phyloP scores from a whole-genome alignment of 2,113 vertebrate species.

The Scortum barcoo region DNA sequence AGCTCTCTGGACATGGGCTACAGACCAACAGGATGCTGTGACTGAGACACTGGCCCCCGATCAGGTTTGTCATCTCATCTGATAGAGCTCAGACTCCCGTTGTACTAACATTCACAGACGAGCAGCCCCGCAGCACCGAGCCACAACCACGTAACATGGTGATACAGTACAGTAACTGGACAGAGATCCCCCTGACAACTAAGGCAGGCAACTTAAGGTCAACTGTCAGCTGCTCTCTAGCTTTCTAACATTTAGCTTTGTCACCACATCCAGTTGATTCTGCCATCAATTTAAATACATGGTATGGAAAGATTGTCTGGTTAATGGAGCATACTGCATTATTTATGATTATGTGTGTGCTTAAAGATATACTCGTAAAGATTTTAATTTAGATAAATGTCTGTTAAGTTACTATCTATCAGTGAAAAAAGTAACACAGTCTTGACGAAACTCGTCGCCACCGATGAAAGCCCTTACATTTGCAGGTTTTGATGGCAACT shows the following conservation, averaged over 20 bases:
- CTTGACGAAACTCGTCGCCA: too few relatives aligned
- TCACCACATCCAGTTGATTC: background rate
- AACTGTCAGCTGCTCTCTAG: background rate
- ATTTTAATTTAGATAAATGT: too few relatives aligned
- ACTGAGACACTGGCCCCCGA: conserved; percentile 47
- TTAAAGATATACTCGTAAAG: too few relatives aligned
- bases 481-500: too few relatives aligned
- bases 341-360: background rate
- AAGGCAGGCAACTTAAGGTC: conserved; percentile 24
- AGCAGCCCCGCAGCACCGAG: conserved; percentile 23
- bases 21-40: conserved; percentile 44
- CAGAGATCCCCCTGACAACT: conserved; percentile 15
- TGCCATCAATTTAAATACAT: background rate
- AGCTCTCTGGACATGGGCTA: conserved; percentile 37
- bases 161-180: conserved; percentile 43
- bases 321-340: background rate
- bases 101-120: conserved; percentile 37
- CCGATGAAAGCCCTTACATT: too few relatives aligned
- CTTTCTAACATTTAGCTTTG: conserved; percentile 10
- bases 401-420: too few relatives aligned
- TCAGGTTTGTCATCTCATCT: conserved; percentile 53
- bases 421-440: too few relatives aligned
- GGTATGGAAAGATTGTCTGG: background rate
- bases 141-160: conserved; percentile 6
- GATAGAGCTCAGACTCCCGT: conserved; percentile 21